Conservation (phyloP, 2,888 invertebrate genomes). For the Polydrusus pterygomalis region DNA sequence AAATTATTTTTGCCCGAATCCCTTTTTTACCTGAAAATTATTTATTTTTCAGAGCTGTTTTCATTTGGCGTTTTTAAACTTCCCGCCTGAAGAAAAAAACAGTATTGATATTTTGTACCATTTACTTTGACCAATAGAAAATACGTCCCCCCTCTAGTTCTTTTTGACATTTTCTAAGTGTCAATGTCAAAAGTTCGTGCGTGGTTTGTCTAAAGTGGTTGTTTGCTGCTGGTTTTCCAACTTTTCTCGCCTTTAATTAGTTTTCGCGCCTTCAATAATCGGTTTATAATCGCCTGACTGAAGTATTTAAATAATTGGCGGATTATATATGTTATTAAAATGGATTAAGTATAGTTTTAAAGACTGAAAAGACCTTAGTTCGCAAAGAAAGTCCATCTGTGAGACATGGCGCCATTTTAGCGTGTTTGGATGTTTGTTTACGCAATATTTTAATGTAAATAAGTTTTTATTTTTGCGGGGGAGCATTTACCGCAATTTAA, state of each 20-base stretch:
- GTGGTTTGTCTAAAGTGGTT: conserved; percentile 13
- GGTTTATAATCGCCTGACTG: neutral
- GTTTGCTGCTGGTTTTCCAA: conserved; percentile 22
- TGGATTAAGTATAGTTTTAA: neutral
- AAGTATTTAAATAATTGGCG: neutral
- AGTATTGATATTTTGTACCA: neutral
- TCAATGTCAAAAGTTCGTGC: conserved; percentile 27
- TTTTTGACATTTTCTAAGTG: neutral
- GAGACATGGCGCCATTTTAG: conserved; percentile 54
- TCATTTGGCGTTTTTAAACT: neutral
- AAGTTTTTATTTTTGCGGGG: conserved; percentile 16
- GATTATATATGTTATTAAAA: conserved; percentile 1
- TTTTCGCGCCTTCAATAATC: conserved; percentile 23
- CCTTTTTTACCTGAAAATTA: conserved; percentile 8
- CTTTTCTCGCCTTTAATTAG: conserved; percentile 28
- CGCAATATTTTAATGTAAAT: conserved; percentile 31
- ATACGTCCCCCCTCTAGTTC: neutral
- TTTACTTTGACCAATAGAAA: neutral
- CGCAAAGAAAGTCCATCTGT: conserved; percentile 20
- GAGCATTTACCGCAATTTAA: conserved; percentile 8
- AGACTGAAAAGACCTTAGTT: conserved; percentile 21
- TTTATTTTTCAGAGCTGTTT: neutral
- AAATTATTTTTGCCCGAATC: conserved; percentile 4
- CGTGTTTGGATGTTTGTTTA: conserved; percentile 30
- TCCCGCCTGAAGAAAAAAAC: neutral